A percentile compares a stretch with the other conserved stretches of the same genome.
Conservation (phyloP, 1,140 invertebrate genomes). For the Drosophila watanabei region DNA sequence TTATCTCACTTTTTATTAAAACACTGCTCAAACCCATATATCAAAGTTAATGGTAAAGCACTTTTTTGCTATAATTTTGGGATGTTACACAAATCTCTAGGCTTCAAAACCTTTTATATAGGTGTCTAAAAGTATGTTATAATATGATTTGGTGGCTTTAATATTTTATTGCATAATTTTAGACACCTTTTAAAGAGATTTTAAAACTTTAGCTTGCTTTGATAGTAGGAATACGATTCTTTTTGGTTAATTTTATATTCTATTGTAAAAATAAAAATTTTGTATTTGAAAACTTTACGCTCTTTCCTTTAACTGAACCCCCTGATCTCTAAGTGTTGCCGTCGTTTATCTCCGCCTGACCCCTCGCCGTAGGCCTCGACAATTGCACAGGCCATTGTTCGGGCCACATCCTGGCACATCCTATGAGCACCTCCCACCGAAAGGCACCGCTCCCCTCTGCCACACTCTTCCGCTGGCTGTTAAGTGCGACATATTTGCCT, state of each 20-base stretch:
- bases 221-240: too few species aligned
- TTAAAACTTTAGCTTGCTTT: not conserved
- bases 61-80: too few species aligned
- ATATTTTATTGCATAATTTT: not conserved
- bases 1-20: slow-evolving; percentile 9
- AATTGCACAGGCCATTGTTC: slow-evolving; percentile 68
- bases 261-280: not conserved
- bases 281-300: not conserved
- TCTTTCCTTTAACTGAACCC: not conserved
- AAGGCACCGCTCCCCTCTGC: slow-evolving; percentile 27
- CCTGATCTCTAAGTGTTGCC: not conserved
- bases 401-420: slow-evolving; percentile 15
- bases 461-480: slow-evolving; percentile 67
- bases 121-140: not conserved
- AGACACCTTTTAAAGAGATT: not conserved
- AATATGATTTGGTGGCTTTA: not conserved
- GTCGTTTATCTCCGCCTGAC: slow-evolving; percentile 7
- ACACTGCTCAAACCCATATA: not conserved
- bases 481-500: slow-evolving; percentile 84
- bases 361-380: slow-evolving; percentile 49
- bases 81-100: not conserved
- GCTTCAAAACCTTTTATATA: not conserved
- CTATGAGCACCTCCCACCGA: slow-evolving; percentile 7
- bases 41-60: not conserved
- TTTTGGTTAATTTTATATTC: not conserved